Evolutionary conservation across 2,888 invertebrate species (phyloP), one percentile per base, ranked within the genome.

Genomic region (Drosophila paranaensis): DNA sequence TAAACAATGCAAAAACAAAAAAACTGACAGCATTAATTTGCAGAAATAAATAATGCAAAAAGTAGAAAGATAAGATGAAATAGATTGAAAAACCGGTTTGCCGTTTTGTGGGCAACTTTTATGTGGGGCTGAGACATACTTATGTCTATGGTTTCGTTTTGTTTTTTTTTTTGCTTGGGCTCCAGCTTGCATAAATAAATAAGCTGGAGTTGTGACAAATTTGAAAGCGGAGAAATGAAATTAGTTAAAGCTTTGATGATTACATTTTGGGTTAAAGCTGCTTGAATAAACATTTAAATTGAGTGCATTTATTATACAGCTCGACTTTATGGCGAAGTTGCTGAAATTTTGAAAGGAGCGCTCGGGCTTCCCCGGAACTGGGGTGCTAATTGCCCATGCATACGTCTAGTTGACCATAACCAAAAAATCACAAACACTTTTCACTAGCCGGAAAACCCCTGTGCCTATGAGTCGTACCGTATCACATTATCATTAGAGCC

Each of bases 371-470:
- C 79, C 79, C 80, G 64, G 2, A 53, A 37, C 42, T 35, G 48
- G 14, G 55, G 55, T 57, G 71, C 27, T 77, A 77, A 74, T 64
- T 54, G 58, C 35, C 13, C 13, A 6, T 39, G 27, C 45, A 60
- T 25, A 48, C 56, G 45, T 16, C n/a, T n/a, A 39, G 33, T 60
- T 33, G n/a, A 14, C 25, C 14, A 48, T 70, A 40, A n/a, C 10
- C 5, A 16, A 54, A 80, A 72, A 83, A 69, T 65, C 64, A 71
- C 79, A 63, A 51, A 51, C 3, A 9, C 20, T 64, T 60, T 57
- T 27, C 54, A n/a, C 50, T 45, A 51, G 45, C 3, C 63, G 68
- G 74, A 79, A 83, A 82, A 72, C 71, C 86, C 87, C 77, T 74
- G 33, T 37, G 16, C 13, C 37, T 40, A 69, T 80, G 78, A 82